Conservation (phyloP, 2,113 vertebrate genomes). For the Siphamia tubifer region DNA sequence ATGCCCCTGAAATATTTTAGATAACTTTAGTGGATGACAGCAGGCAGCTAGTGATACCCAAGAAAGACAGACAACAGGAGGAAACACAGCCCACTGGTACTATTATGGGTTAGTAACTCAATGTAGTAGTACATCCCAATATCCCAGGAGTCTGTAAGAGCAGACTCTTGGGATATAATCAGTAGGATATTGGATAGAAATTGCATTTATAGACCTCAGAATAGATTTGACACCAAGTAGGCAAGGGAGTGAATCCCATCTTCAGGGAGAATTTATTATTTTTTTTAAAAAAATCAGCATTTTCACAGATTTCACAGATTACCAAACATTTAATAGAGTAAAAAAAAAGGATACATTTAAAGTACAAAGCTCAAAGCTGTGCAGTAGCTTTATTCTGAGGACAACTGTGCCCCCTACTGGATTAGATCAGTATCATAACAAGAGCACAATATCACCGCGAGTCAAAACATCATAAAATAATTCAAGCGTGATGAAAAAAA, state of each 20-base stretch:
- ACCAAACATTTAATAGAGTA: too few relatives aligned
- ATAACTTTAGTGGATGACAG: not conserved
- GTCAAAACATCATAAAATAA: not conserved
- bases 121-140: not conserved
- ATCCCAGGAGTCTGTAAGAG: not conserved
- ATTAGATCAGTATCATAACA: not conserved
- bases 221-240: not conserved
- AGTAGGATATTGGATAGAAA: not conserved
- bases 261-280: too few relatives aligned
- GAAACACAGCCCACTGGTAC: conserved; percentile 6
- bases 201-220: not conserved
- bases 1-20: not conserved
- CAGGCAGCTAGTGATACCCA: not conserved
- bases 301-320: too few relatives aligned
- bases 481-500: not conserved
- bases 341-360: not conserved
- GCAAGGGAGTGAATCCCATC: not conserved
- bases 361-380: not conserved
- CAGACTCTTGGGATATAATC: not conserved
- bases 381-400: not conserved
- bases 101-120: not conserved
- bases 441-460: not conserved
- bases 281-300: too few relatives aligned
- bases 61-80: not conserved
- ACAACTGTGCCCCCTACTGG: conserved; percentile 37